Percentiles rank a stretch among this genome's conserved stretches.
Evolutionary conservation across 2,113 vertebrate genomes (phyloP).

Genomic region (Pseudois nayaur): DNA sequence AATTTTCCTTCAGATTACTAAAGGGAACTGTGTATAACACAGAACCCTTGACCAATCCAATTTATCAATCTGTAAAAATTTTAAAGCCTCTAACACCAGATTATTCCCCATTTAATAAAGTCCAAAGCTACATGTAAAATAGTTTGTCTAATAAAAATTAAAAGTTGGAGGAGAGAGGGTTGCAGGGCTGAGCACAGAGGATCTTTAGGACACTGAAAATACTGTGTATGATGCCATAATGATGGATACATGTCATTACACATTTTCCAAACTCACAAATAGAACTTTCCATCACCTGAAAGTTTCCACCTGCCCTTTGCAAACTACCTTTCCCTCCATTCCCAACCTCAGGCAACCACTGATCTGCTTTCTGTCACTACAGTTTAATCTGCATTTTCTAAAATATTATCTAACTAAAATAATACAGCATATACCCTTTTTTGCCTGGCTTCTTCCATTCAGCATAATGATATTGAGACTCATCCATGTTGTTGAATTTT

Average conservation of each 20-base stretch:
- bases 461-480: neutral
- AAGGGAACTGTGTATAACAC: neutral
- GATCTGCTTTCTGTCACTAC: neutral
- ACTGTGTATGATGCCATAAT: neutral
- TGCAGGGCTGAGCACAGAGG: neutral
- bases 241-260: neutral
- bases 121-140: neutral
- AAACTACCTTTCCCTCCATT: neutral
- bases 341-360: neutral
- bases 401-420: neutral
- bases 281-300: neutral
- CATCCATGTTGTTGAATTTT: neutral
- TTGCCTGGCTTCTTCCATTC: neutral
- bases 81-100: neutral
- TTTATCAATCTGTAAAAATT: neutral
- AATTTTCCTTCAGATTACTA: constrained; percentile 17
- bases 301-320: neutral
- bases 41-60: neutral
- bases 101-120: neutral
- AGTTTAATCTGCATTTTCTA: neutral
- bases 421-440: neutral
- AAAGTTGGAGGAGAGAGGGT: neutral
- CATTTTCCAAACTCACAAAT: neutral
- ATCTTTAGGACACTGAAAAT: neutral
- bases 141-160: neutral